Evolutionary conservation across 1,140 invertebrate genomes (phyloP).

Genomic region (Nymphalis io): DNA sequence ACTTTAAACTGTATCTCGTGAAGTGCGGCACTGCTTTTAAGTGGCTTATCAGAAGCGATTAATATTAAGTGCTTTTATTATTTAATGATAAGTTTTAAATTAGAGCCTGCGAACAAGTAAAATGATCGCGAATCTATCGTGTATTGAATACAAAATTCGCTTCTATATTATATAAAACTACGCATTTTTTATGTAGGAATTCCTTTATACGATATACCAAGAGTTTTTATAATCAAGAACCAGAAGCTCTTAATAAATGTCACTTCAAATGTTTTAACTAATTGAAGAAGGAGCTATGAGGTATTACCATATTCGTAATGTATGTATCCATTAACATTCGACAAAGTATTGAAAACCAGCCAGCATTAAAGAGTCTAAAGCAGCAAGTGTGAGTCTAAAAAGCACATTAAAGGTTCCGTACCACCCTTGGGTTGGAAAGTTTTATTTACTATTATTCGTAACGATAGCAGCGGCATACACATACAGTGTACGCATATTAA

Average conservation of each 20-base stretch:
- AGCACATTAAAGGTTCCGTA: too few relatives aligned
- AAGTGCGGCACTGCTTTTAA: constrained; percentile 24
- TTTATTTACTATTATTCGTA: too few relatives aligned
- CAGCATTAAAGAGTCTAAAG: too few relatives aligned
- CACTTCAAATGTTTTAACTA: constrained; percentile 8
- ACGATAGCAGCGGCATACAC: too few relatives aligned
- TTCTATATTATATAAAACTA: not conserved
- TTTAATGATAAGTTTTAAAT: constrained; percentile 13
- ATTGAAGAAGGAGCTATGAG: constrained; percentile 6
- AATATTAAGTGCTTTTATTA: constrained; percentile 17
- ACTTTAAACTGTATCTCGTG: constrained; percentile 24
- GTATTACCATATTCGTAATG: constrained; percentile 10
- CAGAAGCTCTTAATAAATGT: constrained; percentile 5
- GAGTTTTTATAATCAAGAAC: not conserved
- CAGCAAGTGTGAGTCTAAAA: too few relatives aligned
- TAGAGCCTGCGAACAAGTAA: not conserved
- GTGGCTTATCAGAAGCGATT: constrained; percentile 22
- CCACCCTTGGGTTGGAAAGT: too few relatives aligned
- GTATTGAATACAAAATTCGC: not conserved
- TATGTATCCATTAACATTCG: constrained; percentile 16
- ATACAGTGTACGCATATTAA: too few relatives aligned
- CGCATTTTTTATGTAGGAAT: not conserved
- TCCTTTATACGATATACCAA: not conserved
- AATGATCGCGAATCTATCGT: not conserved
- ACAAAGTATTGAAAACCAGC: constrained; percentile 9